Percentiles rank a stretch among this genome's conserved stretches.
These are phyloP conservation scores for Callorhinus ursinus DNA, from an alignment of 2,113 vertebrate species.

Conservation along the genomic window DNA sequence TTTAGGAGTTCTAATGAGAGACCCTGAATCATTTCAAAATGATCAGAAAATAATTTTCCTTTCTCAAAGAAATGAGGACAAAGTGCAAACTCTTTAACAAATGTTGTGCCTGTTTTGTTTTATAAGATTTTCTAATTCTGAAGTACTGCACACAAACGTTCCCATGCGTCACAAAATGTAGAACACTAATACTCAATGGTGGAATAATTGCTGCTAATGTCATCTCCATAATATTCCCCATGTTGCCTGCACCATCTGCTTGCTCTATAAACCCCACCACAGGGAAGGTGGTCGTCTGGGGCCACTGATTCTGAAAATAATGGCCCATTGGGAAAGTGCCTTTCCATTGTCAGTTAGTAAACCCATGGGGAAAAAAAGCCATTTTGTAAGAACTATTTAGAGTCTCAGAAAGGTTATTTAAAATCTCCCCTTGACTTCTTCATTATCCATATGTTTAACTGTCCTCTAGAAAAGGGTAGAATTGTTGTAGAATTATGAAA, in stretches of 20 bases:
- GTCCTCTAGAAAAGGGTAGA: slow-evolving; percentile 36
- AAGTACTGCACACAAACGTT: background rate
- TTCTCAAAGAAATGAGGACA: slow-evolving; percentile 27
- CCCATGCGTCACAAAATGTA: background rate
- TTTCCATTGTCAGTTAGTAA: slow-evolving; percentile 34
- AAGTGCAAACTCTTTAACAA: background rate
- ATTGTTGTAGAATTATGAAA: slow-evolving; percentile 33
- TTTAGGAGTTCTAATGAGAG: background rate
- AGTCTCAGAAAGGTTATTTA: slow-evolving; percentile 27
- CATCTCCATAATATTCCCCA: background rate
- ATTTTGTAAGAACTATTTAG: slow-evolving; percentile 23
- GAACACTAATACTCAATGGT: background rate
- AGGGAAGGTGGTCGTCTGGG: background rate
- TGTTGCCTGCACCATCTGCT: slow-evolving; percentile 37
- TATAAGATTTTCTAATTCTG: background rate
- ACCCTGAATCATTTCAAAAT: background rate
- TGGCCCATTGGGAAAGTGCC: background rate
- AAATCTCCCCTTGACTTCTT: background rate
- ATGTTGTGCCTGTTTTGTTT: background rate
- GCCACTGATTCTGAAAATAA: slow-evolving; percentile 44
- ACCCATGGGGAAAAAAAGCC: background rate
- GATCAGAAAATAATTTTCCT: slow-evolving; percentile 4
- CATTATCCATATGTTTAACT: slow-evolving; percentile 30
- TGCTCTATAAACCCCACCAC: background rate
- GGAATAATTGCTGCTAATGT: background rate